These are phyloP conservation scores for Mobula hypostoma DNA, from an alignment of 2,113 vertebrate species.

Conservation along the genomic window DNA sequence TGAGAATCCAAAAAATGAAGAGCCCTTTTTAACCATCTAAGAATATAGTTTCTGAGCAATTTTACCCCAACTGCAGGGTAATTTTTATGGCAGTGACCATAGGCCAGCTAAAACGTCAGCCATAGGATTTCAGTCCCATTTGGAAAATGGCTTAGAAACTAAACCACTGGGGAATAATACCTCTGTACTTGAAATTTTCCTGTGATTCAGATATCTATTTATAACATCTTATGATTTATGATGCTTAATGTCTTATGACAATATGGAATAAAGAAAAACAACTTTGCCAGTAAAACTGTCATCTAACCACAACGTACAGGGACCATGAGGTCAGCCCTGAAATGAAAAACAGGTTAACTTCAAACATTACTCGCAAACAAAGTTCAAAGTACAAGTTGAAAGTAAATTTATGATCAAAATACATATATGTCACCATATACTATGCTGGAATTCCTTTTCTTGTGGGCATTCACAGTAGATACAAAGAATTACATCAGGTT, in stretches of 20 bases:
- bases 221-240: constrained; percentile 1
- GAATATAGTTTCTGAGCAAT: neutral
- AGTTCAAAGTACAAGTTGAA: too few species aligned
- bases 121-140: neutral
- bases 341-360: constrained; percentile 18
- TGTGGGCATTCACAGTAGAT: too few species aligned
- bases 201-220: neutral
- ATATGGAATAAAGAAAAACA: neutral
- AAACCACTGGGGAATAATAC: neutral
- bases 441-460: too few species aligned
- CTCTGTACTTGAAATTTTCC: neutral
- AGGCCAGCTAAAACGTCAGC: neutral
- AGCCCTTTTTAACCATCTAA: neutral
- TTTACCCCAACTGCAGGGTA: constrained; percentile 7
- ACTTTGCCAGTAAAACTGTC: constrained; percentile 1
- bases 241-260: neutral
- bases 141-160: neutral
- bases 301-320: neutral
- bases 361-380: neutral
- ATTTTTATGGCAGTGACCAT: neutral
- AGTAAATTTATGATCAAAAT: too few species aligned
- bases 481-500: too few species aligned
- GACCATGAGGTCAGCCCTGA: neutral
- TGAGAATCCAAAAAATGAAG: neutral
- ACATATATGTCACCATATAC: too few species aligned